These are phyloP conservation scores for Melangyna quadrimaculata DNA, from an alignment of 2,888 invertebrate genomes.

Conservation along the genomic window DNA sequence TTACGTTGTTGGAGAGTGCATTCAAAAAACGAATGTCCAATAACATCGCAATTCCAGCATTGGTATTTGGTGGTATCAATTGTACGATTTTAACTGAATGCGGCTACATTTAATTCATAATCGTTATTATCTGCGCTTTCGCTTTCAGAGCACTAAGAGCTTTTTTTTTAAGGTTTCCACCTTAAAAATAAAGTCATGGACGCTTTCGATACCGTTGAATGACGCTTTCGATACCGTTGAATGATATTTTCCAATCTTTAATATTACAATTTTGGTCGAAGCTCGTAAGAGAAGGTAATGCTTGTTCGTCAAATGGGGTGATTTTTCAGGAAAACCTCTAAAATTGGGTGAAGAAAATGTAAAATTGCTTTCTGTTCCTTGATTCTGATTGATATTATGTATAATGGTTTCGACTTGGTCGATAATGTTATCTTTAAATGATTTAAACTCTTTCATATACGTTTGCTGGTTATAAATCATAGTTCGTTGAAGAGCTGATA, in stretches of 20 bases:
- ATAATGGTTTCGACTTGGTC: background rate
- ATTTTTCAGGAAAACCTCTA: background rate
- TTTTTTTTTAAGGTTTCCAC: too few species aligned
- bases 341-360: background rate
- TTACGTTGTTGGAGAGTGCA: background rate
- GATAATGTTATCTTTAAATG: background rate
- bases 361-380: background rate
- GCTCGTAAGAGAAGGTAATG: background rate
- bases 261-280: background rate
- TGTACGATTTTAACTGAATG: background rate
- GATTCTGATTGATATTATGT: background rate
- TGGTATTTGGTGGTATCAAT: background rate
- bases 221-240: too few species aligned
- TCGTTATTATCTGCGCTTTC: background rate
- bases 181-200: background rate
- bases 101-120: background rate
- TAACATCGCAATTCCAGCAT: background rate
- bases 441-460: background rate
- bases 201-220: background rate
- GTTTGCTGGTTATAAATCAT: background rate
- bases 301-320: background rate
- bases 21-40: background rate
- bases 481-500: background rate
- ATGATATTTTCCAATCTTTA: background rate
- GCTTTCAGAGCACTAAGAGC: too few species aligned